A percentile compares a stretch with the other conserved stretches of the same genome.
Conservation (phyloP, 2,113 vertebrate species). For the Arothron firmamentum region DNA sequence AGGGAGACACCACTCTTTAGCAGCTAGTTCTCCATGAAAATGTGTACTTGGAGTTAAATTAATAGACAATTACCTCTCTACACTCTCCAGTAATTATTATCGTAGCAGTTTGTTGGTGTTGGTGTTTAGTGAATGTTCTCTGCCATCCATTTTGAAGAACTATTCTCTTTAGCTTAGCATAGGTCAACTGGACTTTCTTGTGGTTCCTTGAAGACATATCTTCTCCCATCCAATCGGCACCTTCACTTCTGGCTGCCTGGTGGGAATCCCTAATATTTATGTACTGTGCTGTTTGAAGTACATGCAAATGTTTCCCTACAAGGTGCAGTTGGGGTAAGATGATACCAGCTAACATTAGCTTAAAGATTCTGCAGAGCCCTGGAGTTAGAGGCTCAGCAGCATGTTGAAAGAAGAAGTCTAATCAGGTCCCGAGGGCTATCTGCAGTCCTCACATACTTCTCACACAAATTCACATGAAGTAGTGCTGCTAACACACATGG, state of each 20-base stretch:
- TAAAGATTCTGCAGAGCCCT: constrained; percentile 50
- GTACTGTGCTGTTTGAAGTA: constrained; percentile 1
- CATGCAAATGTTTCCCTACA: constrained; percentile 31
- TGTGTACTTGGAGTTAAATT: constrained; percentile 53
- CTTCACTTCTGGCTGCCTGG: no score
- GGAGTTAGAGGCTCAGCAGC: constrained; percentile 28
- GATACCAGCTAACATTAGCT: constrained; percentile 44
- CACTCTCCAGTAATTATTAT: constrained; percentile 20
- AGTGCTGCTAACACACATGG: constrained; percentile 6
- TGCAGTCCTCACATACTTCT: constrained; percentile 7
- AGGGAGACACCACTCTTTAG: constrained; percentile 24
- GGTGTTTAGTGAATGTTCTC: no score
- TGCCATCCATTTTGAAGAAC: no score
- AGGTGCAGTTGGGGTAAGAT: constrained; percentile 7
- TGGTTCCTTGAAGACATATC: no score
- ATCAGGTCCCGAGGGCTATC: constrained; percentile 47
- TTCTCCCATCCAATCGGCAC: no score
- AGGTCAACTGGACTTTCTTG: no score
- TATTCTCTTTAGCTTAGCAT: no score
- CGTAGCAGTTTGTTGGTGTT: constrained; percentile 30
- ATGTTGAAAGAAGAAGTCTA: constrained; percentile 39
- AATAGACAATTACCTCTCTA: constrained; percentile 30
- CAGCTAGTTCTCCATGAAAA: constrained; percentile 53
- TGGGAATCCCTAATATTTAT: no score
- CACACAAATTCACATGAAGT: constrained; percentile 15